A percentile compares a stretch with the other conserved stretches of the same genome.
Evolutionary conservation across 2,113 vertebrate species (phyloP).

Genomic region (Tiliqua scincoides): DNA sequence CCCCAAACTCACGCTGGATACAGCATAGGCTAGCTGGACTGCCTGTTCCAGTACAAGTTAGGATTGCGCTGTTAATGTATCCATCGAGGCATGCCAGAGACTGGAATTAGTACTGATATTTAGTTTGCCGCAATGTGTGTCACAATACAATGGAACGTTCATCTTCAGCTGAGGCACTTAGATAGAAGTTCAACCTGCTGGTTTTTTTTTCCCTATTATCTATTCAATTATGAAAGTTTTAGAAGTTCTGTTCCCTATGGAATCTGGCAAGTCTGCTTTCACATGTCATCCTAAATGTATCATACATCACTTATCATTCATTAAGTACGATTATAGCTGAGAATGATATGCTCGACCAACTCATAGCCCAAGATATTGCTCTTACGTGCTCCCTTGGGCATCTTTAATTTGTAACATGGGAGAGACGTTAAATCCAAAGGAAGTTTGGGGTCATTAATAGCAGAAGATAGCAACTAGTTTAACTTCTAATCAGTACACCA

Average conservation of each 20-base stretch:
- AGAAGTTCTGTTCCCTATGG: background rate
- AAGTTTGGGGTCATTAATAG: background rate
- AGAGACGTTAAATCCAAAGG: background rate
- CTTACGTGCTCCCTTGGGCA: background rate
- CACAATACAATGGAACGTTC: background rate
- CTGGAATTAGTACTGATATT: background rate
- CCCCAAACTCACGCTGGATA: no score
- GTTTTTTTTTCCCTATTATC: background rate
- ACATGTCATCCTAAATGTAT: background rate
- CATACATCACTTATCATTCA: background rate
- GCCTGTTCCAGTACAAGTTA: no score
- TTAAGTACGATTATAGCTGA: background rate
- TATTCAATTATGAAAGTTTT: background rate
- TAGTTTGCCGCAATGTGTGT: background rate
- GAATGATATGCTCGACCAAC: background rate
- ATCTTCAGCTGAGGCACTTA: background rate
- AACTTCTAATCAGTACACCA: slow-evolving; percentile 26
- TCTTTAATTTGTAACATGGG: background rate
- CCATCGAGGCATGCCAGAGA: no score
- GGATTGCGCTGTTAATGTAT: no score
- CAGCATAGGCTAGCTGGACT: no score
- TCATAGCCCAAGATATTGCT: background rate
- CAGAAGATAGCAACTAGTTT: slow-evolving; percentile 11
- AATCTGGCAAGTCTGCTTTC: background rate
- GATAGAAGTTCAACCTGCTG: background rate